These are phyloP conservation scores for Drosophila kohkoa DNA, from an alignment of 1,140 invertebrate species.

Conservation along the genomic window DNA sequence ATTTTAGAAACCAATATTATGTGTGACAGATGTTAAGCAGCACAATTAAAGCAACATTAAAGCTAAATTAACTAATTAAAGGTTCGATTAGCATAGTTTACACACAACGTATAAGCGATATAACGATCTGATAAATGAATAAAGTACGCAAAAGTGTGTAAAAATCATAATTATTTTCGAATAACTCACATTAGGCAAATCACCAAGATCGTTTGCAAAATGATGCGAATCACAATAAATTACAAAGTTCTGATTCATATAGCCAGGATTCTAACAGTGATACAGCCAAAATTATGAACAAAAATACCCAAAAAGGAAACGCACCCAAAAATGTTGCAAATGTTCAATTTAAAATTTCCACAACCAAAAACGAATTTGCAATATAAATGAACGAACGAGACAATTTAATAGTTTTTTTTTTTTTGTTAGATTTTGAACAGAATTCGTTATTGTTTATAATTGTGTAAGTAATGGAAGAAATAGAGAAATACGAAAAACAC, in stretches of 20 bases:
- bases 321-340: slow-evolving; percentile 39
- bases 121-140: slow-evolving; percentile 36
- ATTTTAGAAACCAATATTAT: neutral
- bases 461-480: slow-evolving; percentile 51
- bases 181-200: slow-evolving; percentile 93
- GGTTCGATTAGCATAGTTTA: slow-evolving; percentile 4
- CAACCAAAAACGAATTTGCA: slow-evolving; percentile 41
- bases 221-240: slow-evolving; percentile 99
- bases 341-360: slow-evolving; percentile 33
- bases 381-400: slow-evolving; percentile 34
- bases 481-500: slow-evolving; percentile 66
- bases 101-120: slow-evolving; percentile 41
- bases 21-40: neutral
- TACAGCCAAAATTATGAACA: slow-evolving; percentile 39
- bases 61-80: slow-evolving; percentile 7
- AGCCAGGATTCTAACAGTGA: slow-evolving; percentile 95
- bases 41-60: slow-evolving; percentile 58
- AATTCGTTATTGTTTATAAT: slow-evolving; percentile 18
- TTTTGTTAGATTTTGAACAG: slow-evolving; percentile 18
- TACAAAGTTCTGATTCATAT: slow-evolving; percentile 99
- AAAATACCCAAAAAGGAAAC: slow-evolving; percentile 30
- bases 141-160: slow-evolving; percentile 34
- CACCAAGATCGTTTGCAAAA: slow-evolving; percentile 91
- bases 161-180: slow-evolving; percentile 35
- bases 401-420: slow-evolving; percentile 17